Conservation (phyloP, 2,888 invertebrate genomes). For the Dicyrtomina minuta region DNA sequence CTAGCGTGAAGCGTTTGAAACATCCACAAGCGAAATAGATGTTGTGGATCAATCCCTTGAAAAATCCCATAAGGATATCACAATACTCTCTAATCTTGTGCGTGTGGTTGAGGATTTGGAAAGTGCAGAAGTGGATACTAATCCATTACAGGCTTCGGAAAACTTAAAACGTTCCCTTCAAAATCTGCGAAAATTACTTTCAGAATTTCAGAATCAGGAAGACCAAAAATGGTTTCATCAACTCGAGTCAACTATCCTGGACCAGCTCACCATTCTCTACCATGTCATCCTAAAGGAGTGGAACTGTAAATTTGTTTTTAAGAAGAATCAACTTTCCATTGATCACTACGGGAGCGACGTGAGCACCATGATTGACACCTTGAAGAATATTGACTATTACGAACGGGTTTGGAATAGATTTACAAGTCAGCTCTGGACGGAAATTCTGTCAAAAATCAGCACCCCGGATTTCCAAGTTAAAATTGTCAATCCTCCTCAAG, state of each 20-base stretch:
- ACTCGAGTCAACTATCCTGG: constrained; percentile 32
- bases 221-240: constrained; percentile 44
- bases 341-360: constrained; percentile 36
- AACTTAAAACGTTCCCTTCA: constrained; percentile 29
- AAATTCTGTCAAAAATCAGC: constrained; percentile 43
- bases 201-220: constrained; percentile 30
- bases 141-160: constrained; percentile 41
- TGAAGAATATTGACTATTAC: constrained; percentile 41
- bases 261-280: constrained; percentile 32
- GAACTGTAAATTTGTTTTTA: constrained; percentile 44
- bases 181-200: constrained; percentile 18
- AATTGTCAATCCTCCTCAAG: constrained; percentile 15
- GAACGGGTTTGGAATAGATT: constrained; percentile 40
- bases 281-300: constrained; percentile 40
- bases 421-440: constrained; percentile 45
- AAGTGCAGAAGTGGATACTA: constrained; percentile 35
- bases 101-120: constrained; percentile 46
- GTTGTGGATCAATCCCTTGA: constrained; percentile 31
- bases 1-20: constrained; percentile 40
- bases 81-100: constrained; percentile 36
- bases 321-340: constrained; percentile 39
- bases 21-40: constrained; percentile 40
- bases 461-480: constrained; percentile 40
- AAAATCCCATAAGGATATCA: constrained; percentile 36
- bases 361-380: constrained; percentile 33